Conservation (phyloP, 64 coral and sea anemone species). For the Stichodactyla mertensii region DNA sequence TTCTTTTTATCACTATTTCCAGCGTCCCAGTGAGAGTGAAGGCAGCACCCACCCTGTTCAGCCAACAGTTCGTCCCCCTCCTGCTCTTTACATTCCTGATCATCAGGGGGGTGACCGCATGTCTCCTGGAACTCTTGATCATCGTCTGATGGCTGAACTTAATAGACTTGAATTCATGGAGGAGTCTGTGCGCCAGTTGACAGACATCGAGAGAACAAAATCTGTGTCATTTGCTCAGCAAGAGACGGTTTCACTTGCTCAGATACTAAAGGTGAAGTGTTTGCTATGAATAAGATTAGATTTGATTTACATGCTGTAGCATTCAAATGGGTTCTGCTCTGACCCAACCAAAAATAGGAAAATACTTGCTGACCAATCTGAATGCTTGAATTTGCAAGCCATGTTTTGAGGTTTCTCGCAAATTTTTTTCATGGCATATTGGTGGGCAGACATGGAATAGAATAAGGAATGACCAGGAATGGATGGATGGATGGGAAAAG, state of each 20-base stretch:
- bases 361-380: too few relatives aligned
- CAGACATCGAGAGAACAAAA: slow-evolving; percentile 72
- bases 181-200: slow-evolving; percentile 88
- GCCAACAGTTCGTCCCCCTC: slow-evolving; percentile 20
- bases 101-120: slow-evolving; percentile 67
- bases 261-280: slow-evolving; percentile 80
- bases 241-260: slow-evolving; percentile 88
- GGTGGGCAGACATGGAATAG: too few relatives aligned
- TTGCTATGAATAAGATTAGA: too few relatives aligned
- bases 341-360: too few relatives aligned
- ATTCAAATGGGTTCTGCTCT: too few relatives aligned
- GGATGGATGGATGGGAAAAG: background rate
- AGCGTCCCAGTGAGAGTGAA: background rate
- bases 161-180: slow-evolving; percentile 91
- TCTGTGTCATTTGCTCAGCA: slow-evolving; percentile 82
- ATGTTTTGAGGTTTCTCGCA: too few relatives aligned
- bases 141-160: slow-evolving; percentile 82
- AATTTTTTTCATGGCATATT: too few relatives aligned
- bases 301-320: too few relatives aligned
- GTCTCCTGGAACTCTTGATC: slow-evolving; percentile 86
- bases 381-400: too few relatives aligned
- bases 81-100: slow-evolving; percentile 31
- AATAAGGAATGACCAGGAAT: too few relatives aligned
- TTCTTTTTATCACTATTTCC: background rate
- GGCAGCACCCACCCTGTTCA: slow-evolving; percentile 13